A percentile compares a stretch with the other conserved stretches of the same genome.
These are phyloP conservation scores for Chrysolina americana DNA, from an alignment of 2,888 invertebrate genomes.

Conservation along the genomic window DNA sequence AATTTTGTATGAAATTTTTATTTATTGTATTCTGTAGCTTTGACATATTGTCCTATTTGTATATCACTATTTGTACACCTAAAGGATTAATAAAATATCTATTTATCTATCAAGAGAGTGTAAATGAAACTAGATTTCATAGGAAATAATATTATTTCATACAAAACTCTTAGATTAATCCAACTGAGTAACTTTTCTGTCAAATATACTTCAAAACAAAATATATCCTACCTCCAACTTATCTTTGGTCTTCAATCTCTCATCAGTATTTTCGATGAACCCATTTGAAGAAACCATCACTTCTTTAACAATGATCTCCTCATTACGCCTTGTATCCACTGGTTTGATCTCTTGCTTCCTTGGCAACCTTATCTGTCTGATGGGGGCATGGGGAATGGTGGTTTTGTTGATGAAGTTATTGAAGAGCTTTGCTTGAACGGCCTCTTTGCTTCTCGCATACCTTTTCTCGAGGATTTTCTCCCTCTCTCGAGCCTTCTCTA, in stretches of 20 bases:
- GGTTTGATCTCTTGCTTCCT: conserved; percentile 68
- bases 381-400: conserved; percentile 65
- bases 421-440: conserved; percentile 62
- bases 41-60: too few species aligned
- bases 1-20: too few species aligned
- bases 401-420: conserved; percentile 65
- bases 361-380: conserved; percentile 64
- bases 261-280: conserved; percentile 58
- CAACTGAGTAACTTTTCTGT: too few species aligned
- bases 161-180: too few species aligned
- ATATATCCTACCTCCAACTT: conserved; percentile 44
- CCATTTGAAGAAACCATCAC: conserved; percentile 66
- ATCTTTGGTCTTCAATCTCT: conserved; percentile 47
- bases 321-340: conserved; percentile 62
- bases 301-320: conserved; percentile 68
- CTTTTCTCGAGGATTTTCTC: conserved; percentile 52
- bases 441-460: conserved; percentile 62
- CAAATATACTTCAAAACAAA: not conserved
- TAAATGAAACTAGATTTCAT: too few species aligned
- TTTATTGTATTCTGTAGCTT: too few species aligned
- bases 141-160: too few species aligned
- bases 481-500: conserved; percentile 15
- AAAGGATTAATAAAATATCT: too few species aligned
- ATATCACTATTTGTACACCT: too few species aligned
- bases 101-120: too few species aligned